Evolutionary conservation across 2,888 invertebrate species (phyloP), one percentile per base, ranked within the genome.

Genomic region (Nephrocerus scutellatus): DNA sequence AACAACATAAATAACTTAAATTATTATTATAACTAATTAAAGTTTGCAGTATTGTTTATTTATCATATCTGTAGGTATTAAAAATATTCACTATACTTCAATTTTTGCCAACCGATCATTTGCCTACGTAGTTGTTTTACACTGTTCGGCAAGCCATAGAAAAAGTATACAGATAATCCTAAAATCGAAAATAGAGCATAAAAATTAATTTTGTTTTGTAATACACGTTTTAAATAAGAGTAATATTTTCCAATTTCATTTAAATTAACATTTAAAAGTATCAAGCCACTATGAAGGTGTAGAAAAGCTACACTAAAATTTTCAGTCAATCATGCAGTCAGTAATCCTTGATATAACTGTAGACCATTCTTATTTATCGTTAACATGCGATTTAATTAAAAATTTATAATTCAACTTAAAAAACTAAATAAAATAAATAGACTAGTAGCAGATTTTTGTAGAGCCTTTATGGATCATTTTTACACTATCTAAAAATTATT

Each of bases 141-240:
- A 52, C 66, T 66, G 49, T 66, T 66, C 33, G 72, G 72, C 50
- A 84, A 74, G 52, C 84, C 82, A 59, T 84, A 84, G 55, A 72
- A 71, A 62, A 82, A 77, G 67, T 84, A 84, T 55, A 84, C 74
- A 43, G 75, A 63, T 47, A 82, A 72, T 54, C 84, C 83, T 82
- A 68, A 34, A 69, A 69, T 29, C 15, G 20, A 22, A n/a, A n/a
- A n/a, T 36, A 30, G 13, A 38, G 16, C 13, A 44, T 51, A 56
- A 26, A 33, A 31, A 33, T 37, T 15, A 16, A 39, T 21, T 19
- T 22, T 29, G 8, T 30, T 26, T 13, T 8, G 15, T 22, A 22
- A 36, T 5, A 2, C 26, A n/a, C n/a, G n/a, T n/a, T n/a, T 34
- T 24, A 8, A 24, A 20, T 12, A 25, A 9, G n/a, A 30, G 9